These are phyloP conservation scores for Pomatorhinus ruficollis DNA, from an alignment of 2,113 vertebrate genomes.

Conservation along the genomic window DNA sequence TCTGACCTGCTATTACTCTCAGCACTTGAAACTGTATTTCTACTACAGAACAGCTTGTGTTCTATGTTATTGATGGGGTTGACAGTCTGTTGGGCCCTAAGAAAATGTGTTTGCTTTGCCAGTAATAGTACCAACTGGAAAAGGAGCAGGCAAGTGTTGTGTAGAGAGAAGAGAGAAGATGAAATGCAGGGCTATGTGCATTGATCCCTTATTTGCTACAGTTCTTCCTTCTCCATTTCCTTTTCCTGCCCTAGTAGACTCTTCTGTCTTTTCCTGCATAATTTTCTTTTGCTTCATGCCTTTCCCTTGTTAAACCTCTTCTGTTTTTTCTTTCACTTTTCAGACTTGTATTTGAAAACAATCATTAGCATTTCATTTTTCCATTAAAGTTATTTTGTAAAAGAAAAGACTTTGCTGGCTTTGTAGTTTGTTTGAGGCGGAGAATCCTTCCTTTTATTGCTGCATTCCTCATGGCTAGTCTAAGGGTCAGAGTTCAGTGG, in stretches of 20 bases:
- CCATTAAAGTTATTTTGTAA: background rate
- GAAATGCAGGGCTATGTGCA: background rate
- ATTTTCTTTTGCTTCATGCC: background rate
- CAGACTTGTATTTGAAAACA: background rate
- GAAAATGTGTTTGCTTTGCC: background rate
- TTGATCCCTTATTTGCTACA: background rate
- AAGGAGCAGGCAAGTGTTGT: background rate
- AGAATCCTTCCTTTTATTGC: fast-evolving
- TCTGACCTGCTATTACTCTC: background rate
- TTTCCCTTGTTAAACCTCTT: background rate
- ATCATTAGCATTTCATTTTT: background rate
- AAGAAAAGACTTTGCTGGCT: background rate
- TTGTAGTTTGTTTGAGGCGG: background rate
- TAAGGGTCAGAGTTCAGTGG: background rate
- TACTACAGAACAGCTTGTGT: background rate
- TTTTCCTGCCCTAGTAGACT: background rate
- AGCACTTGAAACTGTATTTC: background rate
- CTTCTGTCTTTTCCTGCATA: background rate
- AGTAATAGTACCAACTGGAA: background rate
- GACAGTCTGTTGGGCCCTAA: background rate
- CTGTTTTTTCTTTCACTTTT: background rate
- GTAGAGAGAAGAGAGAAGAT: background rate
- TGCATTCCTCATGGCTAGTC: background rate
- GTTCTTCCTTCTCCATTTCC: background rate
- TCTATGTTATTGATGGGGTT: background rate